Evolutionary conservation across 2,113 vertebrate genomes (phyloP), one percentile per base, ranked within the genome.

Genomic region (Channa maculata): DNA sequence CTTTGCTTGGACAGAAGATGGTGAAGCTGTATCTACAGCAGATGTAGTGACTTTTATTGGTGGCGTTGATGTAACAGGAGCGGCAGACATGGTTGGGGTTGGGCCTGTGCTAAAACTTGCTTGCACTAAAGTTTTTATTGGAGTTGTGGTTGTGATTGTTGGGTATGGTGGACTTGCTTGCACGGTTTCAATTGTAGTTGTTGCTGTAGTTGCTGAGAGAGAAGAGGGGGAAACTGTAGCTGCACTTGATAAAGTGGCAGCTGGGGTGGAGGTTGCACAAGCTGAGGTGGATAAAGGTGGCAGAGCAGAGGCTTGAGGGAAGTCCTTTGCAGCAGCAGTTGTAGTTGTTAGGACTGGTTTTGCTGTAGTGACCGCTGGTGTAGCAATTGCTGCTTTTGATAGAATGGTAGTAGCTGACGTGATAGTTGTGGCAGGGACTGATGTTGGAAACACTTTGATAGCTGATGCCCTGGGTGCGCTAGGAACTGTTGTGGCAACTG

Each of bases 81-180:
- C 64, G 53, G 80, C 79, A 78, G 88, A 49, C 58, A 9, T 1
- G 11, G 72, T 34, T 48, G 68, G 53, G 62, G 43, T 2, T 50
- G 84, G 50, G 68, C 64, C 86, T 65, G 82, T 5, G 8, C 39
- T 48, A 5, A 34, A 5, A 49, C 7, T 1, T 62, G 54, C 12
- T 33, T 41, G 24, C 24, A 24, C 39, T 41, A 41, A 10, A 1
- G 51, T 39, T 65, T 70, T 50, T 45, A 13, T 5, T 37, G 48
- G 14, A 39, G 54, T 2, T 24, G 63, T 33, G 4, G 51, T 50
- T 11, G 1, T 10, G 2, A 8, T 5, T 33, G 63, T 52, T 4
- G 53, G n/a, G 39, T 14, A 50, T n/a, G 41, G 36, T 15, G 41
- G 13, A 45, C 1, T 46, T 8, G 41, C 38, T 71, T 57, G 33